A percentile compares a stretch with the other conserved stretches of the same genome.
phyloP scores from a whole-genome alignment of 2,113 vertebrate species.

The Ornithorhynchus anatinus region DNA sequence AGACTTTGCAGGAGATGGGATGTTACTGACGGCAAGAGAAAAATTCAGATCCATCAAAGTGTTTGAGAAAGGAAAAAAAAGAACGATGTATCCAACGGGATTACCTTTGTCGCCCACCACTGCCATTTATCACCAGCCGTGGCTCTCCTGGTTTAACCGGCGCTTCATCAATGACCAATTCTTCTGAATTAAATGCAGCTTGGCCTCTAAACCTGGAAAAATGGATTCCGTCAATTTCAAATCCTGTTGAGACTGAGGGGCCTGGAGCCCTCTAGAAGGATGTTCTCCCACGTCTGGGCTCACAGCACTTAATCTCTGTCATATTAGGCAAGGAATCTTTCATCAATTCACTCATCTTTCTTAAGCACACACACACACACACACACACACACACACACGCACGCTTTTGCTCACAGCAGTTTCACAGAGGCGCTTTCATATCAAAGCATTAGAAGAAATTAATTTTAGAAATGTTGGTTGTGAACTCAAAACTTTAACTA shows the following conservation, averaged over 20 bases:
- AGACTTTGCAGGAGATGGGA: not conserved
- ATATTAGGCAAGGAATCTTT: slow-evolving; percentile 6
- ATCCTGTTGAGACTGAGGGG: not conserved
- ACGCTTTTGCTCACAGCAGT: too few species aligned
- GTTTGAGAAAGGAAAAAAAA: not conserved
- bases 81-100: too few species aligned
- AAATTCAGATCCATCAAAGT: too few species aligned
- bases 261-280: not conserved
- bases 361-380: not conserved
- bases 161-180: slow-evolving; percentile 42
- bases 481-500: slow-evolving; percentile 3
- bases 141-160: slow-evolving; percentile 14
- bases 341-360: not conserved
- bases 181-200: slow-evolving; percentile 16
- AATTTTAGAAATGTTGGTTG: slow-evolving; percentile 3
- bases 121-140: slow-evolving; percentile 49
- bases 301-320: not conserved
- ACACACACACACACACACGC: not conserved
- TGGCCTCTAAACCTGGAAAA: slow-evolving; percentile 67
- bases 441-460: too few species aligned
- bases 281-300: not conserved
- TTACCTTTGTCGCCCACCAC: slow-evolving; percentile 64
- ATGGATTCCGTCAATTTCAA: slow-evolving; percentile 14
- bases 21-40: too few species aligned
- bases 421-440: not conserved